Evolutionary conservation across 2,797 vertebrate genomes (phyloP), one percentile per base, ranked within the genome.

Genomic region (Nyctalus aviator): DNA sequence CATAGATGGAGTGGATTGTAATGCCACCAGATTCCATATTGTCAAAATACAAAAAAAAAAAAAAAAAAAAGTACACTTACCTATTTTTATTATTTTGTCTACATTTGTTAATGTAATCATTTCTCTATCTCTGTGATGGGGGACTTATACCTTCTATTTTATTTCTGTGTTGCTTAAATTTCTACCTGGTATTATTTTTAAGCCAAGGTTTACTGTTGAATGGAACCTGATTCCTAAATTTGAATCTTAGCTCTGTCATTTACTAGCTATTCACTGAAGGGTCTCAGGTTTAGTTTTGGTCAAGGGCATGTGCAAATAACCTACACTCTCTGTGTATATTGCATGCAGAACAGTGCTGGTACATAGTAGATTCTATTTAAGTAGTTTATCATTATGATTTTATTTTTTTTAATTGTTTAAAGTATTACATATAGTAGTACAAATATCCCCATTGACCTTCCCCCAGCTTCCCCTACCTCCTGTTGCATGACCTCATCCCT

Each of bases 181-280:
- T 88, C 69, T 84, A 83, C 17, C 30, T 66, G 23, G 30, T 30
- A 82, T 66, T 35, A 66, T 41, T 95, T 83, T 90, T 72, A 93
- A 92, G 46, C 7, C 25, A 73, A 55, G 64, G 46, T 35, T 62
- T 72, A 78, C 1, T 20, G 12, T 72, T 37, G 21, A 66, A 25
- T 57, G n/a, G 27, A 84, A 79, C 15, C 72, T 1, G 5, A 72
- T 84, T n/a, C 53, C 17, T 88, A 66, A 27, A 14, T 88, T 48
- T 88, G 59, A 91, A 84, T 94, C 41, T 46, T 25, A 73, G 32
- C 25, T 83, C 46, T 77, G 13, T 20, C 37, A 82, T 12, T 72
- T 73, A 59, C 41, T 10, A 66, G 83, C 20, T n/a, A n/a, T n/a
- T n/a, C n/a, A n/a, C n/a, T n/a, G n/a, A n/a, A n/a, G n/a, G n/a